Conservation (phyloP, 2,113 vertebrate species). For the Myrmophylax atrothorax region DNA sequence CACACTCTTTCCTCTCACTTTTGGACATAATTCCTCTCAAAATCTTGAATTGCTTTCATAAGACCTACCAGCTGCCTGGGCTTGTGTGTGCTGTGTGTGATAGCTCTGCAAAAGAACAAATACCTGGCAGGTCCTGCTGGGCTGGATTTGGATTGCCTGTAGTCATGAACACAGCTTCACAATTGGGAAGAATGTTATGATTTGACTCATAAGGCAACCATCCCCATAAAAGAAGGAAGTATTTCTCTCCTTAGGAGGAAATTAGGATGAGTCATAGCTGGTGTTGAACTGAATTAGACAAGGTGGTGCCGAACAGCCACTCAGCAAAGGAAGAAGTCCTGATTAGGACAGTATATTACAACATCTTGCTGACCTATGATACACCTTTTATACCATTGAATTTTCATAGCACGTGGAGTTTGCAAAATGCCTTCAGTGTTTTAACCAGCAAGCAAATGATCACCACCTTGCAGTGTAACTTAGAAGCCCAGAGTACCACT, state of each 20-base stretch:
- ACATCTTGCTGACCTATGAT: neutral
- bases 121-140: neutral
- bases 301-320: neutral
- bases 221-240: conserved; percentile 33
- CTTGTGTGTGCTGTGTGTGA: neutral
- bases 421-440: neutral
- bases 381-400: neutral
- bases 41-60: neutral
- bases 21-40: neutral
- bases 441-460: neutral
- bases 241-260: conserved; percentile 25
- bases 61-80: neutral
- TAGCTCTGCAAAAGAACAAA: neutral
- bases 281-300: neutral
- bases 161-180: neutral
- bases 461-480: neutral
- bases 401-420: neutral
- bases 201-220: conserved; percentile 1
- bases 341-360: neutral
- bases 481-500: neutral
- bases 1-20: neutral
- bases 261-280: conserved; percentile 19
- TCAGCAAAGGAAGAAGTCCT: neutral
- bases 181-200: neutral
- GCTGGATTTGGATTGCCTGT: neutral